Base-by-base conservation (phyloP, 1,140 invertebrate genomes). In the Ctenoplectra terminalis region DNA sequence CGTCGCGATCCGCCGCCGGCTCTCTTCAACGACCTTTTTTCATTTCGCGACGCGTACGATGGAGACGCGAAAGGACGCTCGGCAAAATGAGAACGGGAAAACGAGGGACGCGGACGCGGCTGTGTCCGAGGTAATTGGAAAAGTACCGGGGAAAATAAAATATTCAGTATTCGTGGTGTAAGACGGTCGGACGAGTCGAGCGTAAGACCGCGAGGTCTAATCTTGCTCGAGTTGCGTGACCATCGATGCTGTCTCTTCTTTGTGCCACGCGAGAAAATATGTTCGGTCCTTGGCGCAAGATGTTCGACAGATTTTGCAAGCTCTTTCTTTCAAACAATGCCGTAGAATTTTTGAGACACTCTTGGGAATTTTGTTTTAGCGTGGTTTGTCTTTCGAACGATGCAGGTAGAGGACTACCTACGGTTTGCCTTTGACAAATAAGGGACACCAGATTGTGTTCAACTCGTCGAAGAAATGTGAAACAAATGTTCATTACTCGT, bases 91-190 rank as follows among this genome's bases (percentile, higher is more conserved):
- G 72, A 75, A 76, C 50, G 54, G 60, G 75, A 85, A 43, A 81
- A 80, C 71, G 74, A 61, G 84, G 73, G 56, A 69, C 48, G 26
- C 48, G 50, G 37, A 66, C 20, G 26, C 40, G 13, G n/a, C 50
- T 69, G 66, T 61, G 77, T 79, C 77, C 77, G 34, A 63, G 77
- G 31, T 79, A 79, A 79, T 79, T 79, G 77, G 77, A 79, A 79
- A 79, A 79, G 77, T 79, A 72, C 56, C 69, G 40, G n/a, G 31
- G 15, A 54, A 48, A 78, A 34, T 61, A 79, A 79, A 72, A 79
- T 50, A 72, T 79, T 72, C 58, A 31, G 77, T 79, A 52, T 79
- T 52, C 77, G 46, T 56, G 56, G 54, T 72, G 64, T 70, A 70
- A 70, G 74, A 40, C 46, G 9, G 34, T 15, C 48, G 6, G 63